These are phyloP conservation scores for Mus minutoides DNA, from an alignment of 2,797 vertebrate genomes.

Conservation along the genomic window DNA sequence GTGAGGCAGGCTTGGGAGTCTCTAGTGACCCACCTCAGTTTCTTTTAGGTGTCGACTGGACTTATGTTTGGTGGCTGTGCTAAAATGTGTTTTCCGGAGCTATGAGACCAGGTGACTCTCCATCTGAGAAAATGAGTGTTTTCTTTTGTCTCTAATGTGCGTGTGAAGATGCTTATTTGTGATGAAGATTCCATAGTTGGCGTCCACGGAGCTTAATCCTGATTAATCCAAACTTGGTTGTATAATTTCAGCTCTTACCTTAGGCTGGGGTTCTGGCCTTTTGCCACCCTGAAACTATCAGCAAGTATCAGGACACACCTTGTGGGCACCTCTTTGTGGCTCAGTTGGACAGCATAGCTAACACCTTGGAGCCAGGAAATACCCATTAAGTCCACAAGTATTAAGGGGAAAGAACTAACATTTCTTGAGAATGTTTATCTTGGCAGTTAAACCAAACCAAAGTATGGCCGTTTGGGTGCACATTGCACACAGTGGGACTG, in stretches of 20 bases:
- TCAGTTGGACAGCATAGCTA: background rate
- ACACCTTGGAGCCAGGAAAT: slow-evolving; percentile 56
- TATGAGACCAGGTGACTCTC: slow-evolving; percentile 58
- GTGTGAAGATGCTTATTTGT: slow-evolving; percentile 76
- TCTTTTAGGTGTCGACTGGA: background rate
- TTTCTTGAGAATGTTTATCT: background rate
- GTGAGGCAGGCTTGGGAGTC: background rate
- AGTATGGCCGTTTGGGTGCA: background rate
- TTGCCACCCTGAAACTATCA: slow-evolving; percentile 73
- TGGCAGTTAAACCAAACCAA: background rate
- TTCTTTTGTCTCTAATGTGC: slow-evolving; percentile 77
- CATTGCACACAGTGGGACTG: background rate
- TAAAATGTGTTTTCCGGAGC: slow-evolving; percentile 65
- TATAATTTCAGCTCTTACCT: slow-evolving; percentile 74
- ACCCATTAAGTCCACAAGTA: background rate
- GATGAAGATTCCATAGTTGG: slow-evolving; percentile 63
- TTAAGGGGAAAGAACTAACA: background rate
- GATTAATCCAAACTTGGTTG: slow-evolving; percentile 74
- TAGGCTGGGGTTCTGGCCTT: slow-evolving; percentile 73
- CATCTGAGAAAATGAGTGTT: slow-evolving; percentile 77
- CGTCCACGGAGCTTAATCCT: slow-evolving; percentile 77
- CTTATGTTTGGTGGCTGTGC: slow-evolving; percentile 47
- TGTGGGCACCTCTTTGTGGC: background rate
- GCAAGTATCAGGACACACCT: slow-evolving; percentile 34
- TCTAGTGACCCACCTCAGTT: background rate